Base-by-base conservation (phyloP, 1,140 invertebrate genomes). In the Drosophila ogumai region DNA sequence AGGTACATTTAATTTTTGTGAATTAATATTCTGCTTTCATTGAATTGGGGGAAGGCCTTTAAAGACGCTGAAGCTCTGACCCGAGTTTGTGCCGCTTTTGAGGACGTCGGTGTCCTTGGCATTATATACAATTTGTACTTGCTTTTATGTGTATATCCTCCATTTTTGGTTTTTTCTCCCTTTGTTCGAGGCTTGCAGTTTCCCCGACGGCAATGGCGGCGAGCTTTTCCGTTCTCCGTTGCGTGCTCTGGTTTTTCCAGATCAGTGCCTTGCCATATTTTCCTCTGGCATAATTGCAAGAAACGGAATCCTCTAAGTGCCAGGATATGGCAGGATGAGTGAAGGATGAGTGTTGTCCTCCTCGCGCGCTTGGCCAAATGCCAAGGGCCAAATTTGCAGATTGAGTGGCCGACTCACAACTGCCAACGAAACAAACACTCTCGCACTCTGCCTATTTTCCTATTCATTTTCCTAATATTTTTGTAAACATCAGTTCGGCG, bases 221-320 rank as follows among this genome's bases (percentile, higher is more conserved):
- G 12, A 47, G 55, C 38, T 40, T 38, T 34, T 40, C 6, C 44
- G 17, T 6, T 43, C 41, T 17, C 12, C 32, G 28, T 64, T 80
- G 59, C 57, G 64, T 80, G 75, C 60, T 72, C 60, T 67, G 54
- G 52, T 72, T 79, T 81, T 81, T 81, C 71, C 77, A 80, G 64
- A 81, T 80, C 77, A 75, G 47, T 81, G 79, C 72, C 38, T 65
- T 40, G 52, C 59, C 43, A 58, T 79, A 61, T 56, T 66, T 71
- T 78, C 19, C 28, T 41, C 68, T 54, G 60, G 61, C 76, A 66
- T 79, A 73, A 65, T 77, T 68, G 77, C 61, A 76, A 55, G 72
- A 47, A 32, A 32, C 43, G 34, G 43, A 59, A 49, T 38, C 50
- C 41, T 75, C 72, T 54, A 76, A 76, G 64, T 69, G 75, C 36